Evolutionary conservation across 2,113 vertebrate genomes (phyloP).

Genomic region (Uria aalge): DNA sequence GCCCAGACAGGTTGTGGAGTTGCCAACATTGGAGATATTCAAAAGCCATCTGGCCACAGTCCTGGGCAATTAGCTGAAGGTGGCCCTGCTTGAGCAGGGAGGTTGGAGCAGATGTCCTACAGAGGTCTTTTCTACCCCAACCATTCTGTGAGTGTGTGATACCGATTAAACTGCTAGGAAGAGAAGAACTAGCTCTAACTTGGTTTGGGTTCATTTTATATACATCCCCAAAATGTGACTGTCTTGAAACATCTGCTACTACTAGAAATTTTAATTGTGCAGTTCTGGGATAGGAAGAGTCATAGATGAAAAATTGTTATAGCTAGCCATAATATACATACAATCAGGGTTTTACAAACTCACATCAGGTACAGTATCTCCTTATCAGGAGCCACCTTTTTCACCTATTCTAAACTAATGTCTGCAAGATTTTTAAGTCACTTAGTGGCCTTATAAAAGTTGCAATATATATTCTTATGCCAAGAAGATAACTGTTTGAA

Average conservation of each 20-base stretch:
- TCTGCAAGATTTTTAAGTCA: not conserved
- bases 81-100: not conserved
- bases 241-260: not conserved
- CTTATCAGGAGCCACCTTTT: not conserved
- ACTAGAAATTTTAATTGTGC: not conserved
- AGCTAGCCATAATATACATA: not conserved
- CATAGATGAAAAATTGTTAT: not conserved
- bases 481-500: not conserved
- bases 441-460: not conserved
- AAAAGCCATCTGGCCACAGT: rapidly evolving
- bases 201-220: not conserved
- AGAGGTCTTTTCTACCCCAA: not conserved
- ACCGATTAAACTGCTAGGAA: not conserved
- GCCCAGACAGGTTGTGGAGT: not conserved
- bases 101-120: not conserved
- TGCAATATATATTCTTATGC: not conserved
- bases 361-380: not conserved
- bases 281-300: not conserved
- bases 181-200: not conserved
- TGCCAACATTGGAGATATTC: not conserved
- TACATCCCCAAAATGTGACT: not conserved
- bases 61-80: not conserved
- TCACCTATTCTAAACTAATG: not conserved
- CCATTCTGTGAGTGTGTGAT: not conserved
- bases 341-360: not conserved